These are phyloP conservation scores for Cebidichthys violaceus DNA, from an alignment of 2,113 vertebrate genomes.

Conservation along the genomic window DNA sequence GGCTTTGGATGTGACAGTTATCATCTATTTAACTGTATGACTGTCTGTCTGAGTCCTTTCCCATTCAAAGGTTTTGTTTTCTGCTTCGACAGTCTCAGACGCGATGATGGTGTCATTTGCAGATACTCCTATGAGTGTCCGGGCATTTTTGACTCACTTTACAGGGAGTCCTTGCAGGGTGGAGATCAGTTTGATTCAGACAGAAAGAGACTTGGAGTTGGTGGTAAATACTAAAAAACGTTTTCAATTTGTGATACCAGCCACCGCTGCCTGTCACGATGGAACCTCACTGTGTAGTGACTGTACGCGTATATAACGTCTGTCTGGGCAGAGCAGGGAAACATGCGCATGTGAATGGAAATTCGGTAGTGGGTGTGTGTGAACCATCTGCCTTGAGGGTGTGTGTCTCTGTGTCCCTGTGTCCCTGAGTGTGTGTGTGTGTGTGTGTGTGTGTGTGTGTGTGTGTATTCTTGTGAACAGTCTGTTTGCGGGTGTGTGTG, in stretches of 20 bases:
- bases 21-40: constrained; percentile 58
- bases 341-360: constrained; percentile 57
- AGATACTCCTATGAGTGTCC: constrained; percentile 62
- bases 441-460: constrained; percentile 35
- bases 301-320: constrained; percentile 10
- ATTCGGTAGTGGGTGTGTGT: constrained; percentile 64
- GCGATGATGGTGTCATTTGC: constrained; percentile 44
- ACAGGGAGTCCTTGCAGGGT: constrained; percentile 43
- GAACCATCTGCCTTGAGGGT: constrained; percentile 70
- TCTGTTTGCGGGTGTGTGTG: constrained; percentile 71
- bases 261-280: constrained; percentile 5
- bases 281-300: constrained; percentile 23
- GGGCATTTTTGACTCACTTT: constrained; percentile 61
- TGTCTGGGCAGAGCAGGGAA: constrained; percentile 35
- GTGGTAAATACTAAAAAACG: constrained; percentile 26
- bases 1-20: constrained; percentile 46
- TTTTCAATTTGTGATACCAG: constrained; percentile 24
- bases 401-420: constrained; percentile 30
- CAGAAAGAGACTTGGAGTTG: constrained; percentile 30
- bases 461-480: constrained; percentile 54
- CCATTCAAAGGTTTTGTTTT: constrained; percentile 55
- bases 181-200: constrained; percentile 64
- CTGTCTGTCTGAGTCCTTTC: constrained; percentile 65
- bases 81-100: constrained; percentile 22
- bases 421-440: constrained; percentile 54